A percentile compares a stretch with the other conserved stretches of the same genome.
Evolutionary conservation across 2,113 vertebrate genomes (phyloP).

Genomic region (Zapornia atra): DNA sequence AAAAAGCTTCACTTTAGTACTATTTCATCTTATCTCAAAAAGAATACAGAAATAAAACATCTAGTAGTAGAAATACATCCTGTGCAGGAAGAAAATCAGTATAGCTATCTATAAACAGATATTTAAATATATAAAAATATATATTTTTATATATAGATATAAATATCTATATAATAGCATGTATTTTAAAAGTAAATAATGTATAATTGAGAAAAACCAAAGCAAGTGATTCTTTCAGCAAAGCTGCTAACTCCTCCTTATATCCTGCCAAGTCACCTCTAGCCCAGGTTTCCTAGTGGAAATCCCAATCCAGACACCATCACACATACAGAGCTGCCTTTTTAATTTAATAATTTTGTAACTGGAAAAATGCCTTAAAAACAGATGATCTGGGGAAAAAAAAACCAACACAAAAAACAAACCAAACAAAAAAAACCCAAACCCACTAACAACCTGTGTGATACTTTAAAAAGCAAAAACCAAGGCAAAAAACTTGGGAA

Average conservation of each 20-base stretch:
- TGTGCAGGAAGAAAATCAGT: neutral
- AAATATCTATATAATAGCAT: neutral
- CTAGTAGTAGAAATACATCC: neutral
- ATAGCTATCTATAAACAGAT: too few species aligned
- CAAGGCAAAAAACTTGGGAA: neutral
- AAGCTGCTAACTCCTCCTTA: neutral
- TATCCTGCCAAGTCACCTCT: neutral
- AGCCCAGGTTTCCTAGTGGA: neutral
- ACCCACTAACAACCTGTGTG: too few species aligned
- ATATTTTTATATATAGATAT: too few species aligned
- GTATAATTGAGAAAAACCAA: neutral
- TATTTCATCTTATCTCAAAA: neutral
- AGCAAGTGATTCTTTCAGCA: neutral
- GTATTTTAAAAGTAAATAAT: neutral
- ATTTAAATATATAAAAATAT: too few species aligned
- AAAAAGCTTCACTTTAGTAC: neutral
- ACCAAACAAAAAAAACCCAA: neutral
- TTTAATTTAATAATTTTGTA: neutral
- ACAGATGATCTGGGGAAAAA: neutral
- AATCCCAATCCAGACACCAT: neutral
- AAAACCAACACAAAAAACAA: too few species aligned
- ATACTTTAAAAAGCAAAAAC: neutral
- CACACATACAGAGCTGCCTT: neutral
- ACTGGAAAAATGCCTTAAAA: neutral
- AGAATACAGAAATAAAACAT: neutral